Evolutionary conservation across 2,888 invertebrate species (phyloP).

Genomic region (Parapristionchus giblindavisi): DNA sequence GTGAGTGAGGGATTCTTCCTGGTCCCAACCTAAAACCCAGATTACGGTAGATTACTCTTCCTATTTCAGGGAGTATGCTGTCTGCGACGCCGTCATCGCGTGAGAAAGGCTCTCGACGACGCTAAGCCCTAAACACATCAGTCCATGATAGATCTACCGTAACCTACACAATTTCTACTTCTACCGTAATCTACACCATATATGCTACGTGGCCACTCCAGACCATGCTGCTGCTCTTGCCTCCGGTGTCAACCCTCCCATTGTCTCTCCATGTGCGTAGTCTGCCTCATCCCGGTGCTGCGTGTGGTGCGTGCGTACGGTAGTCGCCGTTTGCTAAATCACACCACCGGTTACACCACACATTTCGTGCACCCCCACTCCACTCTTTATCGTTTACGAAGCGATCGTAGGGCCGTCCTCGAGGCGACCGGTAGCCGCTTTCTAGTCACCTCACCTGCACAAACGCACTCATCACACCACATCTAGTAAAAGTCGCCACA

Average conservation of each 20-base stretch:
- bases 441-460: neutral
- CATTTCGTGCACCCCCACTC: conserved; percentile 22
- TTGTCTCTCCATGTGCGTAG: neutral
- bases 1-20: too few species aligned
- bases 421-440: too few species aligned
- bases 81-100: conserved; percentile 61
- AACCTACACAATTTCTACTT: neutral
- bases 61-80: conserved; percentile 63
- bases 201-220: neutral
- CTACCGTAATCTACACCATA: neutral
- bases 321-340: conserved; percentile 22
- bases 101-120: conserved; percentile 48
- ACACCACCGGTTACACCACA: too few species aligned
- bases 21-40: too few species aligned
- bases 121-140: conserved; percentile 2
- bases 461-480: neutral
- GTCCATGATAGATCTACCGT: conserved; percentile 16
- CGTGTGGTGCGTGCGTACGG: conserved; percentile 11
- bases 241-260: conserved; percentile 14
- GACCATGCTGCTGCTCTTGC: conserved; percentile 20
- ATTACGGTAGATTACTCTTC: too few species aligned
- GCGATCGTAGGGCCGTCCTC: conserved; percentile 35
- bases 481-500: conserved; percentile 11
- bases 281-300: conserved; percentile 6
- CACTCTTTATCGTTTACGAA: conserved; percentile 12